Base-by-base conservation (phyloP, 2,888 invertebrate species). In the Rapana venosa region DNA sequence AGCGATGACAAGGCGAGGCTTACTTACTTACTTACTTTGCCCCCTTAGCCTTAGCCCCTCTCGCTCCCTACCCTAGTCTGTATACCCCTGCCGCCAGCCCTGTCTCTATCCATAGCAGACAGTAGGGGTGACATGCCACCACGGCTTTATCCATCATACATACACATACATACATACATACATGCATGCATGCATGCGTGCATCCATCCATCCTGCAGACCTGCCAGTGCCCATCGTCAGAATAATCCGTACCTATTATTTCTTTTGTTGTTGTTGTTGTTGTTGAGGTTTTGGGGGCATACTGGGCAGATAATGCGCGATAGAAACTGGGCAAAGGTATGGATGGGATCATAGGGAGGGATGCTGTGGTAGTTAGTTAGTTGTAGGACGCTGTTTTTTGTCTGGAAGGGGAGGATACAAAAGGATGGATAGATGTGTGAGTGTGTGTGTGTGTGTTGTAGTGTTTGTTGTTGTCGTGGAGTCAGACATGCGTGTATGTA, bases 161-260 rank as follows among this genome's bases (percentile, higher is more conserved):
- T n/a, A n/a, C n/a, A 77, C 77, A 77, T n/a, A 74, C 74, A 74
- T 26, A 74, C 74, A 74, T 26, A 74, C 74, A 74, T 26, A 74
- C 74, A 74, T 26, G 26, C 74, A 74, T 26, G 26, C 74, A 74
- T n/a, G n/a, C n/a, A n/a, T n/a, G n/a, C n/a, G n/a, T n/a, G n/a
- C n/a, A n/a, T 47, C 2, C 47, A 47, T 2, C 47, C 47, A 47
- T 47, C 47, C 47, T 47, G 47, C 47, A 47, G 47, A 47, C 47
- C 47, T 47, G 47, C 47, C 47, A 47, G 47, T 47, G 47, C 47
- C 47, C 47, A 47, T 47, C 47, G 8, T 47, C 47, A 47, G 47
- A 8, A 47, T 47, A 2, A 47, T 47, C 47, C 47, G 47, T 47
- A 47, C 47, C 47, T 47, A 47, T 47, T 47, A 47, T 47, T 47